Conservation (phyloP, 1,140 invertebrate genomes). For the Drosophila quadrilineata region DNA sequence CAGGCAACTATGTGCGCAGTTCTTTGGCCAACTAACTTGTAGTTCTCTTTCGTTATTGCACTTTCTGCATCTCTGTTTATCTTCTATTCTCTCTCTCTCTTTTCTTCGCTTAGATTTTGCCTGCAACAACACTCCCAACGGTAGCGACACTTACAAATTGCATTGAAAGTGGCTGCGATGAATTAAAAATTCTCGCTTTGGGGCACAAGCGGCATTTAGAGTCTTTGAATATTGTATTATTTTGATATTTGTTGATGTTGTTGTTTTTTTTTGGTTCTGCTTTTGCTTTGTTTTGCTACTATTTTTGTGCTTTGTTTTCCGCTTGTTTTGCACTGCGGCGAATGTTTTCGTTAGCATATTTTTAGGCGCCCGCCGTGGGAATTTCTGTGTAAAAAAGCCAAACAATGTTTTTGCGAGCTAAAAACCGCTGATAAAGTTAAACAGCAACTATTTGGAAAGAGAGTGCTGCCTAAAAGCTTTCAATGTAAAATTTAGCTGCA, state of each 20-base stretch:
- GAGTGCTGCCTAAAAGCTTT: neutral
- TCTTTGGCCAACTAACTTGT: slow-evolving; percentile 1
- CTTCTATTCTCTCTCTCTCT: neutral
- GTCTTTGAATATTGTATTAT: slow-evolving; percentile 19
- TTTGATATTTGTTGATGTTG: slow-evolving; percentile 4
- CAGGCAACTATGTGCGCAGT: slow-evolving; percentile 14
- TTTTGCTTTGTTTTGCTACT: slow-evolving; percentile 9
- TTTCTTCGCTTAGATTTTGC: slow-evolving; percentile 46
- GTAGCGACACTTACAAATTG: slow-evolving; percentile 60
- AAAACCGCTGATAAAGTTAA: neutral
- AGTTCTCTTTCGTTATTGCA: neutral
- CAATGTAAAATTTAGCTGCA: neutral
- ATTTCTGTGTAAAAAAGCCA: slow-evolving; percentile 7
- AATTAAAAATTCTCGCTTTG: slow-evolving; percentile 42
- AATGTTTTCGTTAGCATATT: slow-evolving; percentile 59
- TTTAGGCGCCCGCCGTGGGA: slow-evolving; percentile 22
- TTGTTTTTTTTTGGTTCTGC: neutral
- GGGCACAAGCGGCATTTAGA: slow-evolving; percentile 12
- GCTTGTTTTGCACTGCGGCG: slow-evolving; percentile 1
- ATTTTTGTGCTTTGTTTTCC: too few relatives aligned
- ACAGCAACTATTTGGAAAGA: slow-evolving; percentile 15
- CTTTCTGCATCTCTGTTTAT: neutral
- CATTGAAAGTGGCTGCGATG: slow-evolving; percentile 52
- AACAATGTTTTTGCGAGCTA: slow-evolving; percentile 8
- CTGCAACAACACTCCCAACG: slow-evolving; percentile 32